Evolutionary conservation across 35 echinoderm and acorn worm species (phyloP).

Genomic region (Holothuria glaberrima): DNA sequence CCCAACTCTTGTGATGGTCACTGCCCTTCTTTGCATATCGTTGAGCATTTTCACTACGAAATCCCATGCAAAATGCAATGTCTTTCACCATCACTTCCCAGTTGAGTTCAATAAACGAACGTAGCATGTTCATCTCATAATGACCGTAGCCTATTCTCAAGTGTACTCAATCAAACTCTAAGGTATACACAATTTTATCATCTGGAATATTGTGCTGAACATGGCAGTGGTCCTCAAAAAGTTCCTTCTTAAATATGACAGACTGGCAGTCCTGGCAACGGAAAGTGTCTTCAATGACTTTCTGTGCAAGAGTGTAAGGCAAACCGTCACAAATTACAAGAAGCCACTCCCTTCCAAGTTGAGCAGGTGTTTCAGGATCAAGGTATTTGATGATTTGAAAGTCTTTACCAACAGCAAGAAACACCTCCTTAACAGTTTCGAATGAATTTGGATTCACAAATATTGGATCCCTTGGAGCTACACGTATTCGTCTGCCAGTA

Average conservation of each 20-base stretch:
- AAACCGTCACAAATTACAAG: conserved; percentile 56
- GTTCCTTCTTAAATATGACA: neutral
- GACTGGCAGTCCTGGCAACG: neutral
- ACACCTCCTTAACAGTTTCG: conserved; percentile 14
- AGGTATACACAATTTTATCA: neutral
- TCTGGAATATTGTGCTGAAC: neutral
- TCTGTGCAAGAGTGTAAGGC: conserved; percentile 24
- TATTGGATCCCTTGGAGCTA: neutral
- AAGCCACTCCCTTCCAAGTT: neutral
- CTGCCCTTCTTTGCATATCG: conserved; percentile 35
- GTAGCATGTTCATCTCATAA: conserved; percentile 30
- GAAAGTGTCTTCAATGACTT: conserved; percentile 31
- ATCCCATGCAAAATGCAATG: neutral
- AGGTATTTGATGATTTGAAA: conserved; percentile 29
- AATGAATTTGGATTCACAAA: conserved; percentile 66
- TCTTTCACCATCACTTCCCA: conserved; percentile 53
- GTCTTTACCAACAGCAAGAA: neutral
- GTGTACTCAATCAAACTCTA: conserved; percentile 29
- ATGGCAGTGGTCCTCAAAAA: neutral
- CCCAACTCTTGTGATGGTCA: conserved; percentile 62
- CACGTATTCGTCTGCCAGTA: too few relatives aligned
- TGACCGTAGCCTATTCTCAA: neutral
- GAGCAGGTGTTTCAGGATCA: neutral
- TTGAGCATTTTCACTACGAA: conserved; percentile 36
- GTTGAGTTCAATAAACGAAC: conserved; percentile 51